Evolutionary conservation across 1,140 invertebrate species (phyloP).

Genomic region (Anoplolepis gracilipes): DNA sequence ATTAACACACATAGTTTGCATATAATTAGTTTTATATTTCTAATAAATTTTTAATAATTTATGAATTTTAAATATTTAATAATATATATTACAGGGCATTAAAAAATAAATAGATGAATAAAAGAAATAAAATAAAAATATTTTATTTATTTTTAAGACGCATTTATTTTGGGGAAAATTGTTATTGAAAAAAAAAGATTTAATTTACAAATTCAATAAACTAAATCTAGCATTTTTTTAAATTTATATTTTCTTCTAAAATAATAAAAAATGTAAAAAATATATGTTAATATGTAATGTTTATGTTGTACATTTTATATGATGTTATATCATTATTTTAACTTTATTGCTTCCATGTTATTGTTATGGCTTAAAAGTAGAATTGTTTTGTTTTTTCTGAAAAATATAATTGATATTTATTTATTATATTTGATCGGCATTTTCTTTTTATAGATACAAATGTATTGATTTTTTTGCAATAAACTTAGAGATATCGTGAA

Average conservation of each 20-base stretch:
- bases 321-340: no score
- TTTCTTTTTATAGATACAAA: no score
- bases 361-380: not conserved
- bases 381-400: not conserved
- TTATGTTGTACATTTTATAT: no score
- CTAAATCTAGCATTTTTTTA: not conserved
- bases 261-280: not conserved
- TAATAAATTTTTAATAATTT: no score
- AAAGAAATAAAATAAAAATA: no score
- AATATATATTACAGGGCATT: not conserved
- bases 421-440: no score
- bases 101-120: no score
- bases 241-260: not conserved
- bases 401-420: not conserved
- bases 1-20: not conserved
- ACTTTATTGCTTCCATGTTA: not conserved
- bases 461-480: slow-evolving; percentile 6
- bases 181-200: not conserved
- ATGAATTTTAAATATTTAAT: not conserved
- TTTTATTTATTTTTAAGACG: no score
- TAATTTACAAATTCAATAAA: not conserved
- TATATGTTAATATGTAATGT: no score
- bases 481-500: not conserved
- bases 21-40: slow-evolving; percentile 23
- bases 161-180: not conserved